Evolutionary conservation across 2,113 vertebrate genomes (phyloP).

Genomic region (Okapia johnstoni): DNA sequence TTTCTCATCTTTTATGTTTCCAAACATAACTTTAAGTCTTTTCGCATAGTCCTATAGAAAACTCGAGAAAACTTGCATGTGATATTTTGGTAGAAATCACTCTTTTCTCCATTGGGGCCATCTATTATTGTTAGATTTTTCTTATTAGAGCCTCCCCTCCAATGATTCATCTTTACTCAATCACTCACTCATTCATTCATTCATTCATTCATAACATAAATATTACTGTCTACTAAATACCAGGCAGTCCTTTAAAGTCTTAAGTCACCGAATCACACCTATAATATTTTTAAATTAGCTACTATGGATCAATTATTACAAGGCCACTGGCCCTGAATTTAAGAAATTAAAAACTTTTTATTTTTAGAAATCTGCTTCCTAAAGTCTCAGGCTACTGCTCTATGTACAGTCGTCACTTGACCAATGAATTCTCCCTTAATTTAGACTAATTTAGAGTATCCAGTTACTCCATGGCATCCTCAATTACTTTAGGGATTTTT

Average conservation of each 20-base stretch:
- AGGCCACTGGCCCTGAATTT: neutral
- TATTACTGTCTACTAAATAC: neutral
- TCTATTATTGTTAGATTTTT: neutral
- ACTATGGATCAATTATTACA: neutral
- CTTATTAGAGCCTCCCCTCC: neutral
- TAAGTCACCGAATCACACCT: neutral
- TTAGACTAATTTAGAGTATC: neutral
- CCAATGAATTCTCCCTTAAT: neutral
- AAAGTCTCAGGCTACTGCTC: neutral
- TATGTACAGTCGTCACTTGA: neutral
- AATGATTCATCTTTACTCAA: neutral
- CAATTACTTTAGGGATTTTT: neutral
- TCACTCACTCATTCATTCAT: neutral
- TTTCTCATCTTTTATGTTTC: neutral
- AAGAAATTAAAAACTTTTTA: neutral
- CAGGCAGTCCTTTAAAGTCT: neutral
- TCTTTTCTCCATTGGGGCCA: neutral
- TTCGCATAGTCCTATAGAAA: neutral
- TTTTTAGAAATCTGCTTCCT: neutral
- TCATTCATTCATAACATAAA: neutral
- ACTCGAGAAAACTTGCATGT: neutral
- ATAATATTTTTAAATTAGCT: neutral
- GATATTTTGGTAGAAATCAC: neutral
- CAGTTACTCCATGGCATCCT: neutral
- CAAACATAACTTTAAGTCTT: neutral